A percentile compares a stretch with the other conserved stretches of the same genome.
These are phyloP conservation scores for Sarcoramphus papa DNA, from an alignment of 2,797 vertebrate genomes.

Conservation along the genomic window DNA sequence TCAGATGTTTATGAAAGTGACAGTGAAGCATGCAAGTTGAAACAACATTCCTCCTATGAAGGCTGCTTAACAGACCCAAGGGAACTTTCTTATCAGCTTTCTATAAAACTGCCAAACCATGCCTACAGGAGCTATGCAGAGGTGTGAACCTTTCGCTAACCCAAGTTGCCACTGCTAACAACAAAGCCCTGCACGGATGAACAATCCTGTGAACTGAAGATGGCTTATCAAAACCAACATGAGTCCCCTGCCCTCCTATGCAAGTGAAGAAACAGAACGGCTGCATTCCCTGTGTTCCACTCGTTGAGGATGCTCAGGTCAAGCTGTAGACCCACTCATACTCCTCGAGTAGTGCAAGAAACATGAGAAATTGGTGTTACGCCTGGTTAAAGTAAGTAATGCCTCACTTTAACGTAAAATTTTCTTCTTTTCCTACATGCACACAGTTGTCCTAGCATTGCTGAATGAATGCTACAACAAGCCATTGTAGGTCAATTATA, in stretches of 20 bases:
- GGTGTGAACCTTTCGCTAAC: not conserved
- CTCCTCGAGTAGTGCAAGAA: not conserved
- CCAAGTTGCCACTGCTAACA: not conserved
- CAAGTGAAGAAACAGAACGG: not conserved
- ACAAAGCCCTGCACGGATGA: not conserved
- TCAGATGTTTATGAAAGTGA: not conserved
- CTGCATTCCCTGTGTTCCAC: not conserved
- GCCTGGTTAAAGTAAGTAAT: not conserved
- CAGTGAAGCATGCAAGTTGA: not conserved
- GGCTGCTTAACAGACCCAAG: not conserved
- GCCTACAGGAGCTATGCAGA: not conserved
- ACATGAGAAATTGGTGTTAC: rapidly evolving
- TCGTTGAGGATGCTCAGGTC: not conserved
- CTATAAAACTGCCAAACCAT: not conserved
- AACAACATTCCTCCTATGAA: not conserved
- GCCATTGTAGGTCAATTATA: not conserved
- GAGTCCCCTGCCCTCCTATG: not conserved
- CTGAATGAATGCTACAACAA: not conserved
- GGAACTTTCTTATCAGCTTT: not conserved
- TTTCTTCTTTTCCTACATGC: not conserved
- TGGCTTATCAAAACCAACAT: not conserved
- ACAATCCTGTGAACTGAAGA: not conserved
- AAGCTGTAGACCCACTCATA: not conserved
- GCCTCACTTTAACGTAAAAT: not conserved
- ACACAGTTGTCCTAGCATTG: not conserved